These are phyloP conservation scores for Chaunax sp. DNA, from an alignment of 2,797 vertebrate species.

Conservation along the genomic window DNA sequence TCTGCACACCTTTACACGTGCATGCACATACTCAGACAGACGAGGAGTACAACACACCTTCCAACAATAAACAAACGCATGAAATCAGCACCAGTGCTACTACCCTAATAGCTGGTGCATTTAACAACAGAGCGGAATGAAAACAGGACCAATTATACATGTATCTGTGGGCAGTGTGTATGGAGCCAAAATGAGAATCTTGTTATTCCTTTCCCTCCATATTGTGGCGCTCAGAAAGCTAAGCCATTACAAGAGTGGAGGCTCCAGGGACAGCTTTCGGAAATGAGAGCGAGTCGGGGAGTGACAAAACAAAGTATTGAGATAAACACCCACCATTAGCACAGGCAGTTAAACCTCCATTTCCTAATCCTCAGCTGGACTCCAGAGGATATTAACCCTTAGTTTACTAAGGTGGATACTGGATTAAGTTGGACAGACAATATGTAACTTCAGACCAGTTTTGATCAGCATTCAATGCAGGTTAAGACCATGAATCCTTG, in stretches of 20 bases:
- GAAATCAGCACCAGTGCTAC: conserved; percentile 68
- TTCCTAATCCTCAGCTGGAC: conserved; percentile 87
- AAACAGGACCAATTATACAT: conserved; percentile 80
- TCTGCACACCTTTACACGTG: conserved; percentile 49
- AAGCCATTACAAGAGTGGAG: conserved; percentile 83
- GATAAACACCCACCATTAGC: conserved; percentile 88
- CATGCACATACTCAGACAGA: conserved; percentile 56
- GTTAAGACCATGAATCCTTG: not conserved
- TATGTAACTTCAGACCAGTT: conserved; percentile 12
- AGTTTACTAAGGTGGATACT: conserved; percentile 58
- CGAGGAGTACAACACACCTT: conserved; percentile 63
- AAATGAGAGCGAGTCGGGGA: conserved; percentile 87
- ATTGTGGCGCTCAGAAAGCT: conserved; percentile 80
- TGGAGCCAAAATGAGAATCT: conserved; percentile 83
- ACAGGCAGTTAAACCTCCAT: conserved; percentile 88
- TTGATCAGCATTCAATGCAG: not conserved
- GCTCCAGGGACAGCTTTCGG: conserved; percentile 88
- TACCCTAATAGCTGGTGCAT: conserved; percentile 76
- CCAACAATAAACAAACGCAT: conserved; percentile 77
- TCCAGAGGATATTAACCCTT: conserved; percentile 85
- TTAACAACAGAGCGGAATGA: conserved; percentile 75
- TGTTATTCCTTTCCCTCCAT: conserved; percentile 82
- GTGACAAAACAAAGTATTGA: conserved; percentile 90
- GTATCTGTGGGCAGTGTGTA: conserved; percentile 83
- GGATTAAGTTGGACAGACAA: conserved; percentile 36